A percentile compares a stretch with the other conserved stretches of the same genome.
Evolutionary conservation across 1,140 invertebrate species (phyloP).

Genomic region (Rhopalosiphum maidis): DNA sequence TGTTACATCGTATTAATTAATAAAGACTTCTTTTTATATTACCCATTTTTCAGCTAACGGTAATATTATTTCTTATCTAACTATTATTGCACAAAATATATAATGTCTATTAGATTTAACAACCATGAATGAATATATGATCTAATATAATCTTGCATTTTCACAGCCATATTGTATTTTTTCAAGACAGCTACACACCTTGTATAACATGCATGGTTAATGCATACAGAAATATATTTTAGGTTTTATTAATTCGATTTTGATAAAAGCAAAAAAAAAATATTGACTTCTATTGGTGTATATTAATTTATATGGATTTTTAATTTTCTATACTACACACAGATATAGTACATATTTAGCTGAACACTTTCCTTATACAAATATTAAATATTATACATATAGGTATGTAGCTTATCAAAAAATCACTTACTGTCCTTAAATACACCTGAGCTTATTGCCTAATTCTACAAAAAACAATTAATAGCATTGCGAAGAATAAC

Average conservation of each 20-base stretch:
- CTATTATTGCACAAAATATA: constrained; percentile 12
- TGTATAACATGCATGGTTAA: background rate
- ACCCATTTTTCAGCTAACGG: background rate
- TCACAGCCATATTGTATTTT: background rate
- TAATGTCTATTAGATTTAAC: background rate
- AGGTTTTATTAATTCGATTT: background rate
- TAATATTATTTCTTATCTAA: constrained; percentile 3
- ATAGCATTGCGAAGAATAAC: background rate
- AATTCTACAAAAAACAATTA: background rate
- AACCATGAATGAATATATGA: no score
- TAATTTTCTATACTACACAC: background rate
- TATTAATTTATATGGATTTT: background rate
- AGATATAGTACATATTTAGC: background rate
- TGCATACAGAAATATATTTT: background rate
- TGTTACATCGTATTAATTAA: background rate
- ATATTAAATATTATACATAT: background rate
- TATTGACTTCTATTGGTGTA: background rate
- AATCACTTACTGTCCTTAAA: background rate
- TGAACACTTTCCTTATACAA: background rate
- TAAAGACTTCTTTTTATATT: background rate
- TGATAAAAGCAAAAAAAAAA: background rate
- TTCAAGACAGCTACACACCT: background rate
- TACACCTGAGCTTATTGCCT: background rate
- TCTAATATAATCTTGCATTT: background rate
- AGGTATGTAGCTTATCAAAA: background rate